These are phyloP conservation scores for Apamea crenata DNA, from an alignment of 2,888 invertebrate species.

Conservation along the genomic window DNA sequence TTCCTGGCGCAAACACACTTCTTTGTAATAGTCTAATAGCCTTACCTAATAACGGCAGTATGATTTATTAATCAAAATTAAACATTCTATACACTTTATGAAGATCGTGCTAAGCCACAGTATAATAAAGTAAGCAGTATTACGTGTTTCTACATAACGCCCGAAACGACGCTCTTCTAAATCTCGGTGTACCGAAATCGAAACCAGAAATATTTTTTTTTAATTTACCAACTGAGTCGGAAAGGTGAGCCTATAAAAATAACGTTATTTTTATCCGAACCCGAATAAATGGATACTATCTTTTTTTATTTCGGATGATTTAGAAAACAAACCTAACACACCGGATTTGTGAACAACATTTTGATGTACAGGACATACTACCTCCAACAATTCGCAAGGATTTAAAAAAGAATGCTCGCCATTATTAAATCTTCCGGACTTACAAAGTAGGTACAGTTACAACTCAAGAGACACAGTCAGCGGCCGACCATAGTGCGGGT, in stretches of 20 bases:
- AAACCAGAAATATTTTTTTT: too few relatives aligned
- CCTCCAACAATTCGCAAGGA: too few relatives aligned
- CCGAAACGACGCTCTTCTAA: too few relatives aligned
- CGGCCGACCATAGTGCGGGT: not conserved
- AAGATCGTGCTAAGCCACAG: not conserved
- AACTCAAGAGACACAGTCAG: not conserved
- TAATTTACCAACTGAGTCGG: too few relatives aligned
- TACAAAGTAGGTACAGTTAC: not conserved
- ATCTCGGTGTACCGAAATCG: too few relatives aligned
- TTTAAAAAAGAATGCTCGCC: too few relatives aligned
- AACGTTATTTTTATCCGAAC: not conserved
- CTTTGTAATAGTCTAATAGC: not conserved
- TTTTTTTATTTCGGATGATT: not conserved
- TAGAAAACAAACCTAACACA: not conserved
- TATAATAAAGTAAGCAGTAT: not conserved
- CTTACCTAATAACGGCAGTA: not conserved
- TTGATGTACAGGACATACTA: too few relatives aligned
- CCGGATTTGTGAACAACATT: too few relatives aligned
- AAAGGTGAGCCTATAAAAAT: not conserved
- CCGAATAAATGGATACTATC: too few relatives aligned
- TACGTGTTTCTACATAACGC: not conserved
- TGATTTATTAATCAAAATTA: not conserved
- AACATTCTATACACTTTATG: not conserved
- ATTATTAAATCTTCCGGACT: too few relatives aligned
- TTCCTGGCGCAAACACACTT: not conserved